Evolutionary conservation across 1,140 invertebrate genomes (phyloP).

Genomic region (Battus philenor): DNA sequence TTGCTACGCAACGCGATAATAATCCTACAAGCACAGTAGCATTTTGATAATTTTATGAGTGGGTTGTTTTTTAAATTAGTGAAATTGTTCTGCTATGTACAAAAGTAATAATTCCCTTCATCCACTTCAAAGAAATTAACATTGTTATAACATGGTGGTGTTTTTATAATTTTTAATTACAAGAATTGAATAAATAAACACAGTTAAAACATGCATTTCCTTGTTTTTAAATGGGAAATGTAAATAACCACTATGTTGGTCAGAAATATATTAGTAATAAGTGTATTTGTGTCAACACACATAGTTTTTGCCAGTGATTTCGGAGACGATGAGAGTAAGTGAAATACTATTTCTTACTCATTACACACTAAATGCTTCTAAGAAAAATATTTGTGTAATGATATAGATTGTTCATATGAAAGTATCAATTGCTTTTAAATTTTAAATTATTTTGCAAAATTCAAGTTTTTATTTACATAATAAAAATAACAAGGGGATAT

Average conservation of each 20-base stretch:
- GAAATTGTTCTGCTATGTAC: too few species aligned
- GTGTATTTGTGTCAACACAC: conserved; percentile 25
- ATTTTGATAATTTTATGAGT: conserved; percentile 28
- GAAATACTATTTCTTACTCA: too few species aligned
- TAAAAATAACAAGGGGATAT: too few species aligned
- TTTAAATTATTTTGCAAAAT: too few species aligned
- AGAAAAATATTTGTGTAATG: too few species aligned
- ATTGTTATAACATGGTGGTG: background rate
- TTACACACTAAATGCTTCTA: too few species aligned
- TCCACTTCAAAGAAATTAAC: background rate
- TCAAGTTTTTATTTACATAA: too few species aligned
- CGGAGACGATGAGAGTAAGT: conserved; percentile 57
- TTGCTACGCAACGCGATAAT: conserved; percentile 60
- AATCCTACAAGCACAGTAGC: conserved; percentile 46
- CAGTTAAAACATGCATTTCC: too few species aligned
- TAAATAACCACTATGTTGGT: conserved; percentile 26
- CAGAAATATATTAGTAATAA: conserved; percentile 25
- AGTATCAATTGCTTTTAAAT: too few species aligned
- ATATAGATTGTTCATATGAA: too few species aligned
- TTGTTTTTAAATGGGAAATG: conserved; percentile 13
- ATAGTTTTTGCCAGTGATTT: conserved; percentile 33
- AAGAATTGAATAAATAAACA: too few species aligned
- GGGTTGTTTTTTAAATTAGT: conserved; percentile 22
- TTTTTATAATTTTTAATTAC: background rate
- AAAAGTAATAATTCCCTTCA: background rate